Evolutionary conservation across 2,797 vertebrate species (phyloP), one percentile per base, ranked within the genome.

Genomic region (Anniella stebbinsi): DNA sequence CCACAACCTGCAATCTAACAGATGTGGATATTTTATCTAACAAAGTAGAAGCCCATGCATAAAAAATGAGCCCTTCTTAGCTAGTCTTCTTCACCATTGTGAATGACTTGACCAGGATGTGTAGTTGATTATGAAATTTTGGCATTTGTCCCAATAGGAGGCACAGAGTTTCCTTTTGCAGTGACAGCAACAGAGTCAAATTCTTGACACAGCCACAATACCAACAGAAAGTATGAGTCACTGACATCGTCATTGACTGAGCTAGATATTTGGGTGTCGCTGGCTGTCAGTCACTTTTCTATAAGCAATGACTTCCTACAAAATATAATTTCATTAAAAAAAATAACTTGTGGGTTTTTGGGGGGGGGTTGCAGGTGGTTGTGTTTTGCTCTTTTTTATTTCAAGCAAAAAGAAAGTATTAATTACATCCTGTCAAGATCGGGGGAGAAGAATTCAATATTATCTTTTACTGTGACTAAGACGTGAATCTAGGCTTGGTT

Each of bases 381-480:
- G 86, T 94, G 86, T 82, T 93, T 95, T 90, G 28, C 88, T 93
- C 87, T 30, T 1, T 94, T 93, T 93, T 95, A 91, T 91, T 93
- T 92, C 92, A 95, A 73, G 87, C 57, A 69, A 66, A 8, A 91
- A 36, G 82, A 83, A 76, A 76, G 63, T 91, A 96, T 93, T 96
- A 96, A 96, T 96, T 96, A 93, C 93, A 93, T 66, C 77, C 93
- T 96, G 94, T 89, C 94, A 96, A 92, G 92, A 93, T 94, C 93
- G 92, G 93, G 33, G 72, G 90, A 90, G 89, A 94, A 95, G 93
- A 95, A 95, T 92, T 95, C 94, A 96, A 95, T 96, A 95, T 96
- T 96, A 95, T 95, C 94, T 96, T 96, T 92, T 93, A 93, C 63
- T 0, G 0, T 33, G 0, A 95, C 92, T 93, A 89, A 95, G 91